Evolutionary conservation across 2,888 invertebrate species (phyloP).

Genomic region (Eilema sororculum): DNA sequence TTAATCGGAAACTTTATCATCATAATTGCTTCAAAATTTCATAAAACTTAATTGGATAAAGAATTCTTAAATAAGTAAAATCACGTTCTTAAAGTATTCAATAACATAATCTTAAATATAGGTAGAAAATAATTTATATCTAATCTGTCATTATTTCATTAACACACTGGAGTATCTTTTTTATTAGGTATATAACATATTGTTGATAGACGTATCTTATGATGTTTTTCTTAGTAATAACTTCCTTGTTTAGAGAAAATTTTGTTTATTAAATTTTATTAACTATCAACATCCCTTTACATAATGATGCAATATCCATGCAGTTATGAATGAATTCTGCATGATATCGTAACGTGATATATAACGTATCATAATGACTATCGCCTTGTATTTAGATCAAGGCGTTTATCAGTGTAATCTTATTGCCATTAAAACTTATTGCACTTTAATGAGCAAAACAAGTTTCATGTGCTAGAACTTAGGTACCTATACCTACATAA

Average conservation of each 20-base stretch:
- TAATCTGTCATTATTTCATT: not conserved
- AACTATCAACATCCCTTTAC: conserved; percentile 27
- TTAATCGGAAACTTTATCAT: no score
- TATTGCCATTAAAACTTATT: conserved; percentile 9
- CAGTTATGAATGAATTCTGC: conserved; percentile 22
- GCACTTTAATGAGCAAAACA: conserved; percentile 17
- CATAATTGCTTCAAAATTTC: no score
- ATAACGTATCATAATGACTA: conserved; percentile 20
- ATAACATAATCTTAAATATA: not conserved
- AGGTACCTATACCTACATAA: no score
- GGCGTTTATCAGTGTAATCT: conserved; percentile 14
- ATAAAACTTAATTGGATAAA: no score
- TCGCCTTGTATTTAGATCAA: conserved; percentile 23
- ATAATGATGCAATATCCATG: conserved; percentile 24
- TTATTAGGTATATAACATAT: not conserved
- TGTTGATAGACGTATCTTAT: not conserved
- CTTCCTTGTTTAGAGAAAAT: conserved; percentile 23
- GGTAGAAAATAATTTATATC: not conserved
- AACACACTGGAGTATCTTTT: not conserved
- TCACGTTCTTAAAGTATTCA: not conserved
- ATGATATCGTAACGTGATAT: no score
- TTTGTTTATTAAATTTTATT: conserved; percentile 34
- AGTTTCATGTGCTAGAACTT: not conserved
- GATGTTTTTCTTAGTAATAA: conserved; percentile 27
- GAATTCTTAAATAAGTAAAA: not conserved